phyloP scores from a whole-genome alignment of 2,888 invertebrate species.

The Nineta flava region DNA sequence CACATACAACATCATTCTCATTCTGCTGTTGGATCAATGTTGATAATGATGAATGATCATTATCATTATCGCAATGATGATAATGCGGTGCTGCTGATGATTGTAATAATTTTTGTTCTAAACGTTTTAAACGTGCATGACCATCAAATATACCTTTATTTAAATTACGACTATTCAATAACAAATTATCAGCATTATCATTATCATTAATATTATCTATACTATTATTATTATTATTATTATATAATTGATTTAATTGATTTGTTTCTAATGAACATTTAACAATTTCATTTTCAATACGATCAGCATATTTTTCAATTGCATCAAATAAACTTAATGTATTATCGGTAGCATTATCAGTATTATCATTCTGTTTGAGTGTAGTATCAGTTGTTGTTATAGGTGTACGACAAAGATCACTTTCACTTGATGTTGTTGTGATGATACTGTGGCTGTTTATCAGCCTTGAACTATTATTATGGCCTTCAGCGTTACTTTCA shows the following conservation, averaged over 20 bases:
- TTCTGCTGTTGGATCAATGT: slow-evolving; percentile 3
- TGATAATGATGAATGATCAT: background rate
- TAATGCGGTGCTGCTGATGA: slow-evolving; percentile 11
- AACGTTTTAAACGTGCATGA: slow-evolving; percentile 31
- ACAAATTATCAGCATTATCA: slow-evolving; percentile 2
- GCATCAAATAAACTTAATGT: slow-evolving; percentile 6
- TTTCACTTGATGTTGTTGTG: background rate
- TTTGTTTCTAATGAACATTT: slow-evolving; percentile 25
- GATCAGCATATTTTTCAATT: slow-evolving; percentile 8
- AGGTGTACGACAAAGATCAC: slow-evolving; percentile 2
- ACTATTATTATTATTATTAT: slow-evolving; percentile 16
- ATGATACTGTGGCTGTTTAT: background rate
- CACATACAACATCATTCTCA: slow-evolving; percentile 8
- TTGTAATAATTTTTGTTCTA: slow-evolving; percentile 27
- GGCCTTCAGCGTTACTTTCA: slow-evolving; percentile 9
- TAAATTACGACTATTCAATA: slow-evolving; percentile 21
- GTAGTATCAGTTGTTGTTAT: background rate
- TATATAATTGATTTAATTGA: background rate
- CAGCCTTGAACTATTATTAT: slow-evolving; percentile 12
- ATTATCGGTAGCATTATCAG: background rate
- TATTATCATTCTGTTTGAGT: background rate
- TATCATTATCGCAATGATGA: background rate
- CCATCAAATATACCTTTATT: slow-evolving; percentile 26
- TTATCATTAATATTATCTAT: slow-evolving; percentile 12
- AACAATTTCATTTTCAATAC: slow-evolving; percentile 14